Evolutionary conservation across 2,888 invertebrate genomes (phyloP).

Genomic region (Phyto melanocephala): DNA sequence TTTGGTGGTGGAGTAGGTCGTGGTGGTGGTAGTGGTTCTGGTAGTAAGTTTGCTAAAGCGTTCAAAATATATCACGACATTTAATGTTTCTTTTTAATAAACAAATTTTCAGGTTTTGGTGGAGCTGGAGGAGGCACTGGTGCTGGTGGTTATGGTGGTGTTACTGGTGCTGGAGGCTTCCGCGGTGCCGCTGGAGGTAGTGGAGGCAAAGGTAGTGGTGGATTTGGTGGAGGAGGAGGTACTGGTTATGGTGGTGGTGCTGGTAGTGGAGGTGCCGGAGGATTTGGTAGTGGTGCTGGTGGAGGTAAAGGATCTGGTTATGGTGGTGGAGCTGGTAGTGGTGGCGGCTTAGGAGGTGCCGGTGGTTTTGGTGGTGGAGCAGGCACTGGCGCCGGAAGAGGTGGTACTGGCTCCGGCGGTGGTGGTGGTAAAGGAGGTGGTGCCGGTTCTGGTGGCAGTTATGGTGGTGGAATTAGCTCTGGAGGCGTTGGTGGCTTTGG

Average conservation of each 20-base stretch:
- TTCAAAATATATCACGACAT: no score
- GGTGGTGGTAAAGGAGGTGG: slow-evolving; percentile 48
- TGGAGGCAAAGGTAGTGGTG: neutral
- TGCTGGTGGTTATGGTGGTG: slow-evolving; percentile 66
- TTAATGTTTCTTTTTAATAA: neutral
- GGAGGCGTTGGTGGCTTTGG: slow-evolving; percentile 48
- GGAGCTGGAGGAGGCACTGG: slow-evolving; percentile 69
- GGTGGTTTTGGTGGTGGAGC: slow-evolving; percentile 50
- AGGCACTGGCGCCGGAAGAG: slow-evolving; percentile 69
- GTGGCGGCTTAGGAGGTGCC: slow-evolving; percentile 42
- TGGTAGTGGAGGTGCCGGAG: slow-evolving; percentile 22
- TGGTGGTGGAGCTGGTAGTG: slow-evolving; percentile 66
- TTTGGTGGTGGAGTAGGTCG: slow-evolving; percentile 60
- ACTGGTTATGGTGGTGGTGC: slow-evolving; percentile 3
- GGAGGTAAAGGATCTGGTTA: no score
- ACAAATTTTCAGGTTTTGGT: slow-evolving; percentile 29
- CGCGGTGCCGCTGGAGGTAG: slow-evolving; percentile 75
- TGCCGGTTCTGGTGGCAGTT: slow-evolving; percentile 58
- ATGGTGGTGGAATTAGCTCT: slow-evolving; percentile 65
- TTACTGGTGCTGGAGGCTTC: slow-evolving; percentile 68
- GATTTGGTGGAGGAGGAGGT: slow-evolving; percentile 32
- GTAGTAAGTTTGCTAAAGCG: slow-evolving; percentile 34
- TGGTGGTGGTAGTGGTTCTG: slow-evolving; percentile 33
- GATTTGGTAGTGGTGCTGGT: slow-evolving; percentile 56
- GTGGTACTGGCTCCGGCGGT: slow-evolving; percentile 46